Evolutionary conservation across 2,888 invertebrate species (phyloP).

Genomic region (Apamea monoglypha): DNA sequence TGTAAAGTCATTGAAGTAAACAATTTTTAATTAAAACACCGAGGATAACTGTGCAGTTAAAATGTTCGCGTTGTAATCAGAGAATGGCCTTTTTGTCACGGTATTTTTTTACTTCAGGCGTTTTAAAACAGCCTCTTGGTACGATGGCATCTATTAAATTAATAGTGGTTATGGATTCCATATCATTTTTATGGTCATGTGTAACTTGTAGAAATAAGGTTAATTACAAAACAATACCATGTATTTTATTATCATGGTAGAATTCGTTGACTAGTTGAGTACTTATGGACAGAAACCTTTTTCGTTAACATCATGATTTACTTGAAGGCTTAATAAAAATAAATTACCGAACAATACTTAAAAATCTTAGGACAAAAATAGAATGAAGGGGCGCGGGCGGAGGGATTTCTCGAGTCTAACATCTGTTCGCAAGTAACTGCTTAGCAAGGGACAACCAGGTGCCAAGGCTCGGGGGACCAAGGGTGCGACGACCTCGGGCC

Average conservation of each 20-base stretch:
- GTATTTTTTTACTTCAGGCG: slow-evolving; percentile 26
- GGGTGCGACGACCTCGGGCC: slow-evolving; percentile 88
- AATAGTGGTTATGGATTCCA: slow-evolving; percentile 23
- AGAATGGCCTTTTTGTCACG: slow-evolving; percentile 28
- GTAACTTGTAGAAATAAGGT: slow-evolving; percentile 3
- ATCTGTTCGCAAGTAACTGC: slow-evolving; percentile 84
- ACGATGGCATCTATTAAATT: slow-evolving; percentile 11
- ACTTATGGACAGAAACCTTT: slow-evolving; percentile 5
- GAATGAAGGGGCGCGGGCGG: slow-evolving; percentile 65
- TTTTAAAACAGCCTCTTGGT: slow-evolving; percentile 19
- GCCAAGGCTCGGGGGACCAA: slow-evolving; percentile 82
- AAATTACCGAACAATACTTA: slow-evolving; percentile 46
- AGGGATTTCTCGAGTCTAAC: slow-evolving; percentile 78
- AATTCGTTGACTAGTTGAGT: not conserved
- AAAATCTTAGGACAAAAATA: slow-evolving; percentile 65
- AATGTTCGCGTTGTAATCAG: slow-evolving; percentile 38
- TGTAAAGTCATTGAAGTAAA: slow-evolving; percentile 53
- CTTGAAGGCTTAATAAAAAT: slow-evolving; percentile 23
- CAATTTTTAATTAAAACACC: slow-evolving; percentile 56
- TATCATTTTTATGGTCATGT: slow-evolving; percentile 22
- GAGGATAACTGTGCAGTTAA: slow-evolving; percentile 54
- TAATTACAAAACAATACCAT: slow-evolving; percentile 28
- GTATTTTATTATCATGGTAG: slow-evolving; percentile 5
- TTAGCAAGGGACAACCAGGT: slow-evolving; percentile 84
- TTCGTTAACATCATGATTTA: slow-evolving; percentile 5